Evolutionary conservation across 2,113 vertebrate species (phyloP), one percentile per base, ranked within the genome.

Genomic region (Peromyscus californicus): DNA sequence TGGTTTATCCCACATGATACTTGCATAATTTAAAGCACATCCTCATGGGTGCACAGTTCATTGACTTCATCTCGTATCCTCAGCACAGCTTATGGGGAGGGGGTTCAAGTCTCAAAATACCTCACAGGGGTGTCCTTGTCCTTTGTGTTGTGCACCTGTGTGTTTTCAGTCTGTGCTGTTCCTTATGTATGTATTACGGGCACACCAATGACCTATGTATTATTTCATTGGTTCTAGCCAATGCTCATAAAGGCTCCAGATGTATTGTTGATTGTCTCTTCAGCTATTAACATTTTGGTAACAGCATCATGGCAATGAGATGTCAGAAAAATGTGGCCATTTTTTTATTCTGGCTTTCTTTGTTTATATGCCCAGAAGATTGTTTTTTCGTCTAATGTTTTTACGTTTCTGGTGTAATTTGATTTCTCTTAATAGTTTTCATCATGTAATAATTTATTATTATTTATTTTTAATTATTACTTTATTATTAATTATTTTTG

Each of bases 261-360:
- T 91, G 19, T 75, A 59, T 92, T 85, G 4, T 29, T 74, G 57
- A 42, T 69, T 97, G 8, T 3, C 3, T 88, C n/a, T 92, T 94
- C 42, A 93, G 24, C 57, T 97, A 72, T 78, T 86, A 65, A 80
- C 12, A 29, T 89, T 89, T 96, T 59, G 83, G 10, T 84, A 42
- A 82, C 90, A 39, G 89, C 36, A 72, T 96, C 4, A 39, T 82
- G 91, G 54, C 92, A 93, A 54, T 96, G 36, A 91, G 83, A 80
- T 33, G 26, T 1, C 51, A 90, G 78, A 86, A 97, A 95, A 92
- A 39, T n/a, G 31, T 24, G 74, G 1, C 26, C 15, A 12, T n/a
- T 97, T 75, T 75, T 90, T 24, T 3, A 95, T 61, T 91, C 5
- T 31, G n/a, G 12, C 0, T 78, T 89, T 3, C 89, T 95, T 79